Percentiles rank a stretch among this genome's conserved stretches.
Conservation (phyloP, 1,140 invertebrate species). For the Euglossa dilemma region DNA sequence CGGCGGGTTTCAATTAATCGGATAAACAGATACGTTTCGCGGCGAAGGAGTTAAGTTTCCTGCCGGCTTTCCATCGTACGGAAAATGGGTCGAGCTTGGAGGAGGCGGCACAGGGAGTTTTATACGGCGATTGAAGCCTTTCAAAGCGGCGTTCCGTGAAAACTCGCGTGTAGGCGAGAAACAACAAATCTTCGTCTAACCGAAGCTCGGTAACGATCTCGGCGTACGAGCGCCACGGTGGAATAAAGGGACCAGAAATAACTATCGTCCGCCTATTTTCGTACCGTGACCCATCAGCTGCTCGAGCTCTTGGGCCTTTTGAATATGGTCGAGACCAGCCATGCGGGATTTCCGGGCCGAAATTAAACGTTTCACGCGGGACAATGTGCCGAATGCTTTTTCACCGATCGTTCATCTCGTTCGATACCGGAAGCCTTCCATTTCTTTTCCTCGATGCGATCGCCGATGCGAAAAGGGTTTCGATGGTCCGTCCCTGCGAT, state of each 20-base stretch:
- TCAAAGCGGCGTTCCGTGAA: conserved; percentile 60
- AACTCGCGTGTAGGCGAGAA: conserved; percentile 55
- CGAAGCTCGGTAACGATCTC: conserved; percentile 60
- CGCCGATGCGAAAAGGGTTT: too few relatives aligned
- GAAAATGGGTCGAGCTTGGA: conserved; percentile 52
- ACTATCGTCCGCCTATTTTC: conserved; percentile 55
- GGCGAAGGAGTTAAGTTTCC: conserved; percentile 33
- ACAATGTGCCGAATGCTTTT: not conserved
- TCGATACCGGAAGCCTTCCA: too few relatives aligned
- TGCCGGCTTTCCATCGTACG: conserved; percentile 38
- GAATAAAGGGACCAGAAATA: conserved; percentile 67
- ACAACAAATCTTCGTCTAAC: conserved; percentile 66
- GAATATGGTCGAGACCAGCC: conserved; percentile 43
- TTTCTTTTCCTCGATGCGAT: too few relatives aligned
- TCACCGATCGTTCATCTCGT: not conserved
- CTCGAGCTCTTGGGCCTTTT: conserved; percentile 49
- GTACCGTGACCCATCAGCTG: conserved; percentile 65
- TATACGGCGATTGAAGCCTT: conserved; percentile 48
- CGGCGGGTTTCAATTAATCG: conserved; percentile 60
- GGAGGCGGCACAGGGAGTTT: conserved; percentile 30
- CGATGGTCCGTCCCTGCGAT: too few relatives aligned
- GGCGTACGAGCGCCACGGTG: conserved; percentile 34
- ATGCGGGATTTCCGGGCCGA: conserved; percentile 46
- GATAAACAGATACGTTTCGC: conserved; percentile 29
- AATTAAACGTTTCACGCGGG: conserved; percentile 27